Percentiles rank a stretch among this genome's conserved stretches.
phyloP scores from a whole-genome alignment of 30 jellyfish, hydroid and myxozoan species.

The Cassiopea xamachana region DNA sequence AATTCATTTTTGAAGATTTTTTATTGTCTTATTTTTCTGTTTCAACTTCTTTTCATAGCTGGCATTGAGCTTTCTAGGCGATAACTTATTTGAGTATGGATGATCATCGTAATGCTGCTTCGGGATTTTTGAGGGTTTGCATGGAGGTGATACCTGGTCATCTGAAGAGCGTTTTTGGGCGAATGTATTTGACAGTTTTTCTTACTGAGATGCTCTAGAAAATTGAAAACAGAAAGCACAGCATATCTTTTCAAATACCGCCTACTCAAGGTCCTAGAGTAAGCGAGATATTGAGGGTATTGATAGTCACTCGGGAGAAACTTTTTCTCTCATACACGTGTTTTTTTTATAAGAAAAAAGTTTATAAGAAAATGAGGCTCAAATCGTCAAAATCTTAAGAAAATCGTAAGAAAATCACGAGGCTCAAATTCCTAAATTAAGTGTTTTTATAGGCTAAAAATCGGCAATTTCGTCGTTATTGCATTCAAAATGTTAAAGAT shows the following conservation, averaged over 20 bases:
- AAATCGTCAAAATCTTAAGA: too few relatives aligned
- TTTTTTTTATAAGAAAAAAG: too few relatives aligned
- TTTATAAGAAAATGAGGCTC: too few relatives aligned
- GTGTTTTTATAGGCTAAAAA: too few relatives aligned
- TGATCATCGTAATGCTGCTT: background rate
- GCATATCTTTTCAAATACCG: conserved; percentile 10
- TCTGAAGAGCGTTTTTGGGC: background rate
- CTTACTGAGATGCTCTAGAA: conserved; percentile 5
- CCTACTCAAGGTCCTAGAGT: background rate
- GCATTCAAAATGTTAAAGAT: too few relatives aligned
- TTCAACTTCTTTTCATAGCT: background rate
- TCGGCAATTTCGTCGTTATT: too few relatives aligned
- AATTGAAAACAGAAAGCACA: conserved; percentile 10
- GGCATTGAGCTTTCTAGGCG: background rate
- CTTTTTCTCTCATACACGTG: background rate
- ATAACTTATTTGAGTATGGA: background rate
- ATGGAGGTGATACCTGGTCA: background rate
- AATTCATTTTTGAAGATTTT: background rate
- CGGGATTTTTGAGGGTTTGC: background rate
- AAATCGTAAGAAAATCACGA: too few relatives aligned
- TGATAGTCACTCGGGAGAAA: conserved; percentile 14
- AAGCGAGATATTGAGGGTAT: background rate
- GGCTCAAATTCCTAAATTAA: too few relatives aligned
- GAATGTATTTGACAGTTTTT: background rate
- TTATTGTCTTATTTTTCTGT: conserved; percentile 17